Evolutionary conservation across 2,888 invertebrate genomes (phyloP).

Genomic region (Priocnemis perturbator): DNA sequence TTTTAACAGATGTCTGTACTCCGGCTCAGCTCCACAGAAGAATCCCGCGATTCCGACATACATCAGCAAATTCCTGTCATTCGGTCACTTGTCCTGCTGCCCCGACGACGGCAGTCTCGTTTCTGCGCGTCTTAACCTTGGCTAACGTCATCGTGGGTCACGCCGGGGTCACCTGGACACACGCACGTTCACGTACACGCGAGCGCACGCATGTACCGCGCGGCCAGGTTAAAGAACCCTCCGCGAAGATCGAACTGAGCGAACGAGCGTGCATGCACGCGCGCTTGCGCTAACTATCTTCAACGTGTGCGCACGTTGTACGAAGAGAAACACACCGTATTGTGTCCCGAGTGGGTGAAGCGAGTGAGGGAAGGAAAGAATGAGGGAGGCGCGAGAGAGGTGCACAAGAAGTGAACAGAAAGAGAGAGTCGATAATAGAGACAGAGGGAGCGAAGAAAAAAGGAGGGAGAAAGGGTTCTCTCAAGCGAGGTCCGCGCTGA

Average conservation of each 20-base stretch:
- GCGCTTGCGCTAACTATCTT: too few species aligned
- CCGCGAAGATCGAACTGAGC: constrained; percentile 23
- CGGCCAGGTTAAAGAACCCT: constrained; percentile 49
- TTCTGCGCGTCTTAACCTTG: constrained; percentile 48
- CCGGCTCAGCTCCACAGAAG: too few species aligned
- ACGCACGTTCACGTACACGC: constrained; percentile 25
- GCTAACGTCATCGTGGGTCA: constrained; percentile 46
- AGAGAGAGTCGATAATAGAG: constrained; percentile 3
- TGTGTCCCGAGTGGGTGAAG: too few species aligned
- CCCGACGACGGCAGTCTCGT: constrained; percentile 7
- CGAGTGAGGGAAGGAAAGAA: too few species aligned
- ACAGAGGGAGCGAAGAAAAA: background rate
- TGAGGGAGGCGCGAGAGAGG: constrained; percentile 24
- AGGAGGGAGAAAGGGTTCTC: background rate
- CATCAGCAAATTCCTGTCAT: too few species aligned
- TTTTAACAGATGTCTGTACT: too few species aligned
- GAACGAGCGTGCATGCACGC: constrained; percentile 11
- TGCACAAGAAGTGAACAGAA: background rate
- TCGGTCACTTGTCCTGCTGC: too few species aligned
- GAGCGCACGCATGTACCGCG: constrained; percentile 2
- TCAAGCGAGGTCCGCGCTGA: constrained; percentile 21
- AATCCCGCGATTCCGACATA: too few species aligned
- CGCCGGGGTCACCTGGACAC: constrained; percentile 46
- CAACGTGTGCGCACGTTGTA: too few species aligned
- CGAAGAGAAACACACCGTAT: too few species aligned